Evolutionary conservation across 2,113 vertebrate species (phyloP).

Genomic region (Saguinus midas): DNA sequence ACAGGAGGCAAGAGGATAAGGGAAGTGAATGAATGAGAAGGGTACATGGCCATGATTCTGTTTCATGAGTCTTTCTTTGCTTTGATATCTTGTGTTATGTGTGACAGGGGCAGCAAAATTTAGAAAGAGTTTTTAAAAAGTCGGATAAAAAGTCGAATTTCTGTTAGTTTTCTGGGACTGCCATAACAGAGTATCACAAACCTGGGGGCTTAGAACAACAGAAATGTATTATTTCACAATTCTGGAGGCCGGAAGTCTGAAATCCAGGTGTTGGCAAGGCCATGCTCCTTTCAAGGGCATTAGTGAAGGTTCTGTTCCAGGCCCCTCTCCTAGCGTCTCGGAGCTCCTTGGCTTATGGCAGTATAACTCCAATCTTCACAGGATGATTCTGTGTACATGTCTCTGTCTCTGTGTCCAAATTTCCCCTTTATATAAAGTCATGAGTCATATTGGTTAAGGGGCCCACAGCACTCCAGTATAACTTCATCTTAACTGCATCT

Average conservation of each 20-base stretch:
- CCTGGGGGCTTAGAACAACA: not conserved
- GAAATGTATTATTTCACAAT: not conserved
- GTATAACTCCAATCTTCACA: not conserved
- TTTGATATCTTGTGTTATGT: not conserved
- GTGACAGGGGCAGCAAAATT: not conserved
- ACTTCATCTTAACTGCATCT: not conserved
- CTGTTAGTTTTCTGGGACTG: not conserved
- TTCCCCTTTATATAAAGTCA: not conserved
- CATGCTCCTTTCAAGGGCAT: not conserved
- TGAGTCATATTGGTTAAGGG: not conserved
- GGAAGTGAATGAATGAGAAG: not conserved
- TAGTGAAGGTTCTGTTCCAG: not conserved
- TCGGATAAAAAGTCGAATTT: not conserved
- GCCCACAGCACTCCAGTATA: not conserved
- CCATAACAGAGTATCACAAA: not conserved
- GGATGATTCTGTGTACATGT: not conserved
- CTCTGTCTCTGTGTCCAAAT: not conserved
- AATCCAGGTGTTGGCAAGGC: not conserved
- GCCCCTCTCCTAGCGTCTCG: not conserved
- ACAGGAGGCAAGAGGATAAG: accelerated
- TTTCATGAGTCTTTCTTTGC: not conserved
- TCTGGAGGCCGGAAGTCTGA: not conserved
- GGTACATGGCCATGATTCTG: not conserved
- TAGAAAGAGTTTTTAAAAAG: not conserved
- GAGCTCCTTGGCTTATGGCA: not conserved